A percentile compares a stretch with the other conserved stretches of the same genome.
Conservation (phyloP, 2,113 vertebrate genomes). For the Dermatemys mawii region DNA sequence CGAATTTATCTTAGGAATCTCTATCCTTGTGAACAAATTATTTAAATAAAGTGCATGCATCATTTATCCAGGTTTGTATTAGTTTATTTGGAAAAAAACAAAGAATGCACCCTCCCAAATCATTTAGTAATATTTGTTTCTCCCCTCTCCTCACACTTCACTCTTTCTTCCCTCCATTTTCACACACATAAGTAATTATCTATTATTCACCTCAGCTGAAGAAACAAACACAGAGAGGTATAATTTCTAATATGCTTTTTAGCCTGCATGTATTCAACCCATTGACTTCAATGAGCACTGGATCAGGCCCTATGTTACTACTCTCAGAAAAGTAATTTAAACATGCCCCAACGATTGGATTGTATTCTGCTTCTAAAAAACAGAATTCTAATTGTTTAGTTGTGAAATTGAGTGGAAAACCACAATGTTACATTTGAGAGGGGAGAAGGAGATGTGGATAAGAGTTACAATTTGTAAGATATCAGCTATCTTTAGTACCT, state of each 20-base stretch:
- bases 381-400: not conserved
- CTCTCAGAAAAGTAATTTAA: not conserved
- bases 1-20: slow-evolving; percentile 6
- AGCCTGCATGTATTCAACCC: not conserved
- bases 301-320: not conserved
- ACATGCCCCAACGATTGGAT: not conserved
- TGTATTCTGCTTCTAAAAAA: not conserved
- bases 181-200: not conserved
- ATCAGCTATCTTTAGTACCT: not conserved
- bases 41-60: not conserved
- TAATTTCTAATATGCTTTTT: not conserved
- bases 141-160: not conserved
- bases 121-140: not conserved
- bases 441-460: not conserved
- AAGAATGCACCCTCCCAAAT: not conserved
- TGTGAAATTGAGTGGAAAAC: not conserved
- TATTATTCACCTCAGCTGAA: not conserved
- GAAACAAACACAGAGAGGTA: not conserved
- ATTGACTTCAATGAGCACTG: not conserved
- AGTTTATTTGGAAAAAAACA: slow-evolving; percentile 15
- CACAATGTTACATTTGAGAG: not conserved
- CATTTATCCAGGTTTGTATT: not conserved
- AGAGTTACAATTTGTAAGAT: not conserved
- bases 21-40: not conserved
- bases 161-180: not conserved